Conservation (phyloP, 30 jellyfish, hydroid and myxozoan genomes). For the Pseudorhiza aurosa region DNA sequence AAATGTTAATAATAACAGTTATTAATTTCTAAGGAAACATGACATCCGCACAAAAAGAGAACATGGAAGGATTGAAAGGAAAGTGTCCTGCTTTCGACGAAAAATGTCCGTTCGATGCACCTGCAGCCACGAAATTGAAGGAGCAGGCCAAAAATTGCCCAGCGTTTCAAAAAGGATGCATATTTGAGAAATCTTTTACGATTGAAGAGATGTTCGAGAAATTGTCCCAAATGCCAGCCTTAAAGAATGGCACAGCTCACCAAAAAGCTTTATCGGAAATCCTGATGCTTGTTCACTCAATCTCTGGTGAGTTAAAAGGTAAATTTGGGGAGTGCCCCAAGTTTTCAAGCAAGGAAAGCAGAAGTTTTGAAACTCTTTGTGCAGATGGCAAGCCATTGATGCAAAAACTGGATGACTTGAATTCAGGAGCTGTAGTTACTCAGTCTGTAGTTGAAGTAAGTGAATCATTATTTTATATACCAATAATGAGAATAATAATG, state of each 20-base stretch:
- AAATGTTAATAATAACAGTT: too few species aligned
- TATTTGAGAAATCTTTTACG: conserved; percentile 57
- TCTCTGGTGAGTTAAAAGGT: conserved; percentile 61
- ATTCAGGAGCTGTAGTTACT: conserved; percentile 11
- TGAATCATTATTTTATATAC: neutral
- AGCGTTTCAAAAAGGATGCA: conserved; percentile 55
- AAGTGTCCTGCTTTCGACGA: conserved; percentile 79
- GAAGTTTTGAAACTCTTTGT: conserved; percentile 71
- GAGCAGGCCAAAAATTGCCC: conserved; percentile 65
- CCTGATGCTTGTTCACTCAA: conserved; percentile 60
- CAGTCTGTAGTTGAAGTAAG: conserved; percentile 47
- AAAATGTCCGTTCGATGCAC: conserved; percentile 76
- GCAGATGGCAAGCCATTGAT: conserved; percentile 74
- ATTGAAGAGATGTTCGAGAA: conserved; percentile 57
- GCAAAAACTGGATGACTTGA: conserved; percentile 36
- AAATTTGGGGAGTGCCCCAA: conserved; percentile 82
- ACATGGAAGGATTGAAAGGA: conserved; percentile 64
- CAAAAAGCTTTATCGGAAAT: conserved; percentile 52
- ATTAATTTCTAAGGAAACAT: too few species aligned
- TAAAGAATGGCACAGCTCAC: conserved; percentile 36
- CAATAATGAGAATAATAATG: too few species aligned
- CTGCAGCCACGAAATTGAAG: conserved; percentile 31
- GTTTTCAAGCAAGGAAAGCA: conserved; percentile 57
- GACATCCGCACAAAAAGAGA: too few species aligned
- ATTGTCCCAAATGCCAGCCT: conserved; percentile 54